phyloP scores from a whole-genome alignment of 2,797 vertebrate genomes.

The Synanceia verrucosa region DNA sequence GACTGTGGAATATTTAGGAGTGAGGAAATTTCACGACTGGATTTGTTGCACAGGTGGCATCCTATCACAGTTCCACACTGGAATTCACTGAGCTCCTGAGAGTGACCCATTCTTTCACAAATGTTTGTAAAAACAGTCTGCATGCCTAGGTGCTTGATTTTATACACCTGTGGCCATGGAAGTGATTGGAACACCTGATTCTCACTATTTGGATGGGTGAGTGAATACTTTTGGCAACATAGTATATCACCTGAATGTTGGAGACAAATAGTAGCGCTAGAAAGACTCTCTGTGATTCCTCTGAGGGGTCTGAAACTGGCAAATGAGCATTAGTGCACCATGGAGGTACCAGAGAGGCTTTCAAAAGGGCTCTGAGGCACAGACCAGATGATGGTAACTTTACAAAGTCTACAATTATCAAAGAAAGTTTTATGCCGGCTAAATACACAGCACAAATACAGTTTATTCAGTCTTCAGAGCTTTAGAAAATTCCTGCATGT shows the following conservation, averaged over 20 bases:
- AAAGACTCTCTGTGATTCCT: constrained; percentile 9
- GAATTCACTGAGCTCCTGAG: no score
- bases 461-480: background rate
- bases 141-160: no score
- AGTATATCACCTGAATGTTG: background rate
- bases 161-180: no score
- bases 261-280: background rate
- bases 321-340: background rate
- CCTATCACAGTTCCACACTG: no score
- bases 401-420: background rate
- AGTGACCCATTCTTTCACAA: no score
- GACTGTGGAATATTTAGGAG: no score
- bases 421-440: background rate
- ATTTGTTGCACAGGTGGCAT: no score
- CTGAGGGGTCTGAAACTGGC: background rate
- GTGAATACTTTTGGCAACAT: no score
- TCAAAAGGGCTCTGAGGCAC: background rate
- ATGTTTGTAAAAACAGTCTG: no score
- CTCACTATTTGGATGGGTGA: no score
- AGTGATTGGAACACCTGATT: no score
- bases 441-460: background rate
- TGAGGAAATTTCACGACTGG: no score
- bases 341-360: background rate
- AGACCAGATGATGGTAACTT: background rate
- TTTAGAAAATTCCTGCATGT: background rate